Evolutionary conservation across 2,113 vertebrate genomes (phyloP), one percentile per base, ranked within the genome.

Genomic region (Anolis sagrei): DNA sequence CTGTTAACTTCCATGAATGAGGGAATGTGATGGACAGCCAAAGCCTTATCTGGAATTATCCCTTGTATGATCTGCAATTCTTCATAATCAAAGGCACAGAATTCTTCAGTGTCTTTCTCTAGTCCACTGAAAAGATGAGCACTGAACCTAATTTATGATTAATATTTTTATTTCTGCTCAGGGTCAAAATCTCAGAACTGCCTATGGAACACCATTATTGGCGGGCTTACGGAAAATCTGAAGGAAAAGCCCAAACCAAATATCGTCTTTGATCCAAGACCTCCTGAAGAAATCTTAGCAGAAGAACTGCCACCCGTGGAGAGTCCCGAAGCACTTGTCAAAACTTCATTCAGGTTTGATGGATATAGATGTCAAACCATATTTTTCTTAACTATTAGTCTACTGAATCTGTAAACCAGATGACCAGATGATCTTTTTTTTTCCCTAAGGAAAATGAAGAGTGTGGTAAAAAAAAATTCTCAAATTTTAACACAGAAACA

Each of bases 141-240:
- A 4, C 29, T 27, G 66, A 19, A 13, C 7, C 23, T 73, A 48
- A 9, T 39, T 1, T 44, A 78, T 87, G 86, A n/a, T 48, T 66
- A 48, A 80, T 16, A 68, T 69, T 70, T 86, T 87, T 32, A 85
- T 87, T 7, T 81, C 1, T 0, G 4, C 48, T 11, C 82, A 99
- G 98, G 98, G n/a, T 99, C 98, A 73, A 98, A 99, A 93, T 99
- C 98, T 29, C 98, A 99, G 93, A 99, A 97, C 92, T 98, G 97
- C 76, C 90, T 99, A 86, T 98, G 98, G 98, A 98, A 97, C 80
- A 97, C 97, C 84, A 96, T 98, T 91, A 97, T 98, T 0, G 94
- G 97, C 5, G 97, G 97, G 23, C 97, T 98, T 91, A 97, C 97
- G 0, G 96, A 96, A 73, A 98, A 97, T 88, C 94, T 96, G 87